phyloP scores from a whole-genome alignment of 1,140 invertebrate genomes.

The Cepaea nemoralis region DNA sequence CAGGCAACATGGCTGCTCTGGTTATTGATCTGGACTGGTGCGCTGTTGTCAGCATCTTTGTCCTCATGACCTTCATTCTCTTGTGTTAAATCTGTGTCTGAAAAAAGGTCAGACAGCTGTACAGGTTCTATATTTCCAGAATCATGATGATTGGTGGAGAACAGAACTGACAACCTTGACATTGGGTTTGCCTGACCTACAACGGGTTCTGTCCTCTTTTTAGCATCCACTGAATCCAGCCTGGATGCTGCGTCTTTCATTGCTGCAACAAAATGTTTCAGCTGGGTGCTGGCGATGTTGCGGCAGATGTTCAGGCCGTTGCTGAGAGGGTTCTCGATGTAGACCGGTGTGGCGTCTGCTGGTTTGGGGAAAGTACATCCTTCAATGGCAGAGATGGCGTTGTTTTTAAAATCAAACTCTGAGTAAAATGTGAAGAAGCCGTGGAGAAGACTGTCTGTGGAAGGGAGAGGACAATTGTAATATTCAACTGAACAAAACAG shows the following conservation, averaged over 20 bases:
- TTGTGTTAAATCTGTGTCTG: too few relatives aligned
- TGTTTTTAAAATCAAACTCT: constrained; percentile 26
- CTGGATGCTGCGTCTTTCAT: constrained; percentile 31
- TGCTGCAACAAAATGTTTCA: neutral
- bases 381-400: constrained; percentile 36
- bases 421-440: constrained; percentile 37
- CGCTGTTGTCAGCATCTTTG: too few relatives aligned
- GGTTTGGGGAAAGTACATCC: constrained; percentile 22
- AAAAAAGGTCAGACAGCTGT: too few relatives aligned
- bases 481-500: too few relatives aligned
- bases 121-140: too few relatives aligned
- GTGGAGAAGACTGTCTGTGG: constrained; percentile 36
- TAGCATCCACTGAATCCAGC: neutral
- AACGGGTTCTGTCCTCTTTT: neutral
- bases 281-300: constrained; percentile 6
- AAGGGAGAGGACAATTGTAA: too few relatives aligned
- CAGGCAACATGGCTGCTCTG: too few relatives aligned
- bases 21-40: too few relatives aligned
- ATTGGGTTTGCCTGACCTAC: neutral
- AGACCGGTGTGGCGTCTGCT: neutral
- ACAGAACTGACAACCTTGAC: constrained; percentile 6
- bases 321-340: constrained; percentile 31
- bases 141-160: neutral
- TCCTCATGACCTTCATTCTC: too few relatives aligned
- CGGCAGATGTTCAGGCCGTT: constrained; percentile 37